Evolutionary conservation across 2,797 vertebrate genomes (phyloP).

Genomic region (Buceros bicornis): DNA sequence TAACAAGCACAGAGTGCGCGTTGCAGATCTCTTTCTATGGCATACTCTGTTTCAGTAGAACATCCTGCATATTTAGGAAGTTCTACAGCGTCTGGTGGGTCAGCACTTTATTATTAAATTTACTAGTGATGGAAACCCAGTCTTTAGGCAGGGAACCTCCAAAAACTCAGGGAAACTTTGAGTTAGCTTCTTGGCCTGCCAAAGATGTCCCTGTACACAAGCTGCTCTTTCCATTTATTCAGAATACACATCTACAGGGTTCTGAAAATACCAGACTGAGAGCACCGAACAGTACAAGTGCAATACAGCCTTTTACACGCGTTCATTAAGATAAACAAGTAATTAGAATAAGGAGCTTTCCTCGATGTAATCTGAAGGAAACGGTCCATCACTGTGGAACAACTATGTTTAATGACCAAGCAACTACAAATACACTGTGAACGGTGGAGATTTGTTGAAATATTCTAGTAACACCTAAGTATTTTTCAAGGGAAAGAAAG

Average conservation of each 20-base stretch:
- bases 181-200: constrained; percentile 25
- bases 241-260: constrained; percentile 28
- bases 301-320: not conserved
- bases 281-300: not conserved
- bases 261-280: constrained; percentile 34
- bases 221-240: constrained; percentile 35
- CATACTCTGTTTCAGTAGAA: not conserved
- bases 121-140: not conserved
- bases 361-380: not conserved
- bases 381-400: not conserved
- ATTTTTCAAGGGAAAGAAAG: not conserved
- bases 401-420: not conserved
- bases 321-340: constrained; percentile 24
- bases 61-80: not conserved
- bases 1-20: not conserved
- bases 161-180: constrained; percentile 22
- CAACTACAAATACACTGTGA: not conserved
- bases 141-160: not conserved
- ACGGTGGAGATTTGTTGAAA: not conserved
- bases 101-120: not conserved
- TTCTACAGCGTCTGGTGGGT: not conserved
- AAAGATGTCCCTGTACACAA: not conserved
- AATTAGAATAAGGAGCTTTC: constrained; percentile 16
- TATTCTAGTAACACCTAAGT: not conserved
- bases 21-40: not conserved